phyloP scores from a whole-genome alignment of 2,797 vertebrate genomes.

The Propithecus perrieri region DNA sequence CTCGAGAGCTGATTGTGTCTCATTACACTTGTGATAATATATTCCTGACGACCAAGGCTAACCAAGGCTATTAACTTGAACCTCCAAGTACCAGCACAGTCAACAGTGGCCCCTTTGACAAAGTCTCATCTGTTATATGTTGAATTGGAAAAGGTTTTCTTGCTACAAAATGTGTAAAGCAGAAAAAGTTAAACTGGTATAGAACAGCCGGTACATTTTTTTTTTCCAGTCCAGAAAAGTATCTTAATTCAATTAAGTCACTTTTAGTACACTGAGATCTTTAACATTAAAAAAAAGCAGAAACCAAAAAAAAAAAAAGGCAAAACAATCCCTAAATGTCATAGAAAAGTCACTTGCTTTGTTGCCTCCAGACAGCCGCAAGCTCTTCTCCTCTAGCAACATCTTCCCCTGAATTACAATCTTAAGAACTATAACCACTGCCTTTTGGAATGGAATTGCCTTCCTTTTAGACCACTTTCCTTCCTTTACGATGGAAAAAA shows the following conservation, averaged over 20 bases:
- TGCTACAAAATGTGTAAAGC: neutral
- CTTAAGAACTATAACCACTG: neutral
- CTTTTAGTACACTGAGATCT: neutral
- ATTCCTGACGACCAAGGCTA: conserved; percentile 49
- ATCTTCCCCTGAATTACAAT: neutral
- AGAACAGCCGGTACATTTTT: fast-evolving
- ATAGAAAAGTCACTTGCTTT: neutral
- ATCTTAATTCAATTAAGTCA: neutral
- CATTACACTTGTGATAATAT: conserved; percentile 39
- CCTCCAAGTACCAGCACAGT: conserved; percentile 50
- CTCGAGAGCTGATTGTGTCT: conserved; percentile 8
- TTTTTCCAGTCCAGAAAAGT: neutral
- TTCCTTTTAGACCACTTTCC: neutral
- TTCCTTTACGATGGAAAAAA: neutral
- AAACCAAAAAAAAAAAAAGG: neutral
- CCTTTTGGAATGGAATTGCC: neutral
- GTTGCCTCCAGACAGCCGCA: neutral
- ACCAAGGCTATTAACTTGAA: conserved; percentile 35
- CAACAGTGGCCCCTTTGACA: conserved; percentile 12
- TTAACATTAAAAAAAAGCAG: conserved; percentile 3
- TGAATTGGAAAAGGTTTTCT: neutral
- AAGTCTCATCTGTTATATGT: neutral
- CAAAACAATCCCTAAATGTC: neutral
- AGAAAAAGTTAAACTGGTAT: neutral
- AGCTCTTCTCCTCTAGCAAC: neutral